These are phyloP conservation scores for Falco biarmicus DNA, from an alignment of 2,797 vertebrate species.

Conservation along the genomic window DNA sequence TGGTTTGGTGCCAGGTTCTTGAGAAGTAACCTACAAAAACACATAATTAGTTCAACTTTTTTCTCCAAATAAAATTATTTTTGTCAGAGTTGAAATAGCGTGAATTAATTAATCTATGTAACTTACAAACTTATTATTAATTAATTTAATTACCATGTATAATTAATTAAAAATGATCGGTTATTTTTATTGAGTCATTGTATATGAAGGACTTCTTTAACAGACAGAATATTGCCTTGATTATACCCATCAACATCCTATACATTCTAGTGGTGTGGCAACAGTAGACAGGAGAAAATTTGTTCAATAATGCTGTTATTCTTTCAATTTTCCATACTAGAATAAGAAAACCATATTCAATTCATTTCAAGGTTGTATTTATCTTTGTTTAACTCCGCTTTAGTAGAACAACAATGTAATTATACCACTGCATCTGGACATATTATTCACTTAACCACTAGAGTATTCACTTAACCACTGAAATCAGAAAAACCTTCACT, in stretches of 20 bases:
- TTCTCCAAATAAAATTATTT: background rate
- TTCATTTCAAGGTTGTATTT: background rate
- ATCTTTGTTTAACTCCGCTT: background rate
- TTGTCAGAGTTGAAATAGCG: background rate
- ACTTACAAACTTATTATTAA: background rate
- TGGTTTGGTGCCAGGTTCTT: constrained; percentile 75
- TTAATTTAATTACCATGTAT: background rate
- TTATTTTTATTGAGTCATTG: background rate
- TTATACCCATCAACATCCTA: background rate
- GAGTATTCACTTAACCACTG: background rate
- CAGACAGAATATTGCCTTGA: background rate
- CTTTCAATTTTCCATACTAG: background rate
- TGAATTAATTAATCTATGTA: background rate
- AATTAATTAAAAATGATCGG: too few species aligned
- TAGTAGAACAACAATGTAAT: background rate
- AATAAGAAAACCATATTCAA: background rate
- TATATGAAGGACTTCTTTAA: background rate
- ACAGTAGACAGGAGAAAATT: background rate
- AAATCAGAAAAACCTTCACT: background rate
- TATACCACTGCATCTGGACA: background rate
- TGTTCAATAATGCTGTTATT: background rate
- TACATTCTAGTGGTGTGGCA: background rate
- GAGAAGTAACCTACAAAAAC: constrained; percentile 80
- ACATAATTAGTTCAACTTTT: constrained; percentile 18
- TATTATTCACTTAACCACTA: background rate